phyloP scores from a whole-genome alignment of 2,888 invertebrate genomes.

The Resseliella maxima region DNA sequence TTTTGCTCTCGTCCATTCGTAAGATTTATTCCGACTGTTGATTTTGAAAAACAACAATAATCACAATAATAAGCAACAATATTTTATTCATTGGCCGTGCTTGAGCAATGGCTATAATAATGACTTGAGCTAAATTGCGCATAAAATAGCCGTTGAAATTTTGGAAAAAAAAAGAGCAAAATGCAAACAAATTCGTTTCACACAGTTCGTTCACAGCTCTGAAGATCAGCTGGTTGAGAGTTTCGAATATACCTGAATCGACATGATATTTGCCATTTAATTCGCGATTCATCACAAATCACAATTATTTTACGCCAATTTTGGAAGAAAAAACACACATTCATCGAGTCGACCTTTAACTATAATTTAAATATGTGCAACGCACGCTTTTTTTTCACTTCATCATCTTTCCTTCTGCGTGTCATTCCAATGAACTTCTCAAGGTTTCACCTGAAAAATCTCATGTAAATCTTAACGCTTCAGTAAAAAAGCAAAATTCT shows the following conservation, averaged over 20 bases:
- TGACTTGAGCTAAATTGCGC: not conserved
- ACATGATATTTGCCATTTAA: not conserved
- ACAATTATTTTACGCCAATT: not conserved
- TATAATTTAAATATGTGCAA: not conserved
- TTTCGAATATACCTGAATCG: not conserved
- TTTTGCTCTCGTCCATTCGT: too few species aligned
- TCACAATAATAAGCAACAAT: not conserved
- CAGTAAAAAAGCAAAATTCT: constrained; percentile 35
- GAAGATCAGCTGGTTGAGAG: constrained; percentile 4
- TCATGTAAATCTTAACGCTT: not conserved
- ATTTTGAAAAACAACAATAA: not conserved
- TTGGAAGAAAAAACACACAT: not conserved
- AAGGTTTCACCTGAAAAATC: constrained; percentile 17
- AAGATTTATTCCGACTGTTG: not conserved
- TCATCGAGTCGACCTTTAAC: not conserved
- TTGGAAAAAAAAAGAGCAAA: not conserved
- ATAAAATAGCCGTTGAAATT: not conserved
- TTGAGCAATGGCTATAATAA: not conserved
- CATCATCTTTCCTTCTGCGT: not conserved
- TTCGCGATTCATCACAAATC: not conserved
- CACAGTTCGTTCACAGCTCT: not conserved
- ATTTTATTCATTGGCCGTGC: constrained; percentile 17
- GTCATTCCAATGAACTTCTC: not conserved
- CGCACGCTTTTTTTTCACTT: not conserved
- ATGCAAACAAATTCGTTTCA: constrained; percentile 30